phyloP scores from a whole-genome alignment of 2,888 invertebrate genomes.

The Malacosoma neustria region DNA sequence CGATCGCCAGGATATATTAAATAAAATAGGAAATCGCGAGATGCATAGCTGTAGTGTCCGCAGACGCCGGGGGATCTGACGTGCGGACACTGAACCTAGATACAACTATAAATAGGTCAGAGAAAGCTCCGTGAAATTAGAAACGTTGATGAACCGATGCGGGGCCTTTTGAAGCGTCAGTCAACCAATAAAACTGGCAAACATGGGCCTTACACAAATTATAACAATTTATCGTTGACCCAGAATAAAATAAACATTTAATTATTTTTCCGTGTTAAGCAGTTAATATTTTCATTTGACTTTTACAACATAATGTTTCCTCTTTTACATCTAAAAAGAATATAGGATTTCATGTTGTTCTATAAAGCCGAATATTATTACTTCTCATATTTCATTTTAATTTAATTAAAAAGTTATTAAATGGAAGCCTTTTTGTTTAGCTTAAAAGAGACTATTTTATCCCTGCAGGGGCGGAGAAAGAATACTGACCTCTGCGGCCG shows the following conservation, averaged over 20 bases:
- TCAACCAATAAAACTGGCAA: constrained; percentile 2
- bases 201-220: constrained; percentile 5
- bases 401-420: no score
- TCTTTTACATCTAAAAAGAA: no score
- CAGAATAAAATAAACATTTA: background rate
- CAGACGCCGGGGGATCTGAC: background rate
- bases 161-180: constrained; percentile 25
- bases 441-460: no score
- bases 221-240: constrained; percentile 1
- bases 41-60: background rate
- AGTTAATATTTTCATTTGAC: background rate
- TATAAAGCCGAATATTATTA: no score
- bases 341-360: no score
- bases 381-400: no score
- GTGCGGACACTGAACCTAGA: constrained; percentile 26
- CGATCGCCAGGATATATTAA: no score
- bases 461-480: no score
- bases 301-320: background rate
- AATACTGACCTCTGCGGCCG: no score
- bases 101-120: constrained; percentile 48
- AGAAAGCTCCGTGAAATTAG: constrained; percentile 45
- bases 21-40: constrained; percentile 1
- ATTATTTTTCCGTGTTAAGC: background rate
- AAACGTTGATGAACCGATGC: constrained; percentile 21
- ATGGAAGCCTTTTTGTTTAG: no score